Evolutionary conservation across 1,140 invertebrate genomes (phyloP).

Genomic region (Cydia fagiglandana): DNA sequence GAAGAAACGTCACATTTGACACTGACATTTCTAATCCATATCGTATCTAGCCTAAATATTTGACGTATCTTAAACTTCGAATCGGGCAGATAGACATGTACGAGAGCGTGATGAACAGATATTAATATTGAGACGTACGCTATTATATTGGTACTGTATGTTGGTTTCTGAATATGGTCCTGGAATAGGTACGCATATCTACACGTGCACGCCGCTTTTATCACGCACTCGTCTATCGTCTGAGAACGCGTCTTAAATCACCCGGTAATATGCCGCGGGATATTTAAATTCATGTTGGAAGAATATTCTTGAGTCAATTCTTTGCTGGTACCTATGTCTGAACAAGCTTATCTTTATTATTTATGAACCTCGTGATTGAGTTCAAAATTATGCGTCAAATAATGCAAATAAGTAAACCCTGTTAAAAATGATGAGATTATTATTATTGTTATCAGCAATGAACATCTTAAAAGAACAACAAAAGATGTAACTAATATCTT

Average conservation of each 20-base stretch:
- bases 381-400: background rate
- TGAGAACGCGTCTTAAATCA: constrained; percentile 31
- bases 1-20: too few species aligned
- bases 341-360: constrained; percentile 14
- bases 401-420: background rate
- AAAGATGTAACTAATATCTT: too few species aligned
- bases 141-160: background rate
- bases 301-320: constrained; percentile 19
- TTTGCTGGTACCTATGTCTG: constrained; percentile 1
- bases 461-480: background rate
- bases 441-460: background rate
- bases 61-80: too few species aligned
- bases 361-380: constrained; percentile 2
- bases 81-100: too few species aligned
- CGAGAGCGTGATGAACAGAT: background rate
- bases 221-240: constrained; percentile 22
- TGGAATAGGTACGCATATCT: constrained; percentile 16
- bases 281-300: constrained; percentile 30
- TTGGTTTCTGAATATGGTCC: background rate
- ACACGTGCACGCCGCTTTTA: constrained; percentile 27
- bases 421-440: background rate
- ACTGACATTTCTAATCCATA: too few species aligned
- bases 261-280: constrained; percentile 29
- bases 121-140: background rate
- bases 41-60: too few species aligned